A percentile compares a stretch with the other conserved stretches of the same genome.
Conservation (phyloP, 2,113 vertebrate species). For the Corythornis cristatus region DNA sequence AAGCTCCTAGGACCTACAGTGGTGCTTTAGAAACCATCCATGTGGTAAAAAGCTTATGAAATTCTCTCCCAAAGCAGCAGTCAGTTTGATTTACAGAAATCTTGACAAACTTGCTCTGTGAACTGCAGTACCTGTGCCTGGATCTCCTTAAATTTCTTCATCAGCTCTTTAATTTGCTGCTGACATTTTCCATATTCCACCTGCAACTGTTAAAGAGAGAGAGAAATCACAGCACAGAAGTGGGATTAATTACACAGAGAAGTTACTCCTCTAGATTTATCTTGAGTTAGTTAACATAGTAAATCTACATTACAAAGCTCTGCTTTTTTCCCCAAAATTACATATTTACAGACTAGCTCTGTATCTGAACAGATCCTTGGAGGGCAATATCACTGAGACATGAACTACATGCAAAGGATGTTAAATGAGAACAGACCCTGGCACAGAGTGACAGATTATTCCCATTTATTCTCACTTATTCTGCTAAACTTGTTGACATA, state of each 20-base stretch:
- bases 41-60: neutral
- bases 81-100: neutral
- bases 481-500: neutral
- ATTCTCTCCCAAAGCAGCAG: neutral
- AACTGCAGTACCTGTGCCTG: slow-evolving; percentile 84
- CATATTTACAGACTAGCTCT: neutral
- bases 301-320: neutral
- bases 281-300: neutral
- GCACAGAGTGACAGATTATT: neutral
- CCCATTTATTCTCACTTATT: neutral
- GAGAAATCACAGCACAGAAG: slow-evolving; percentile 22
- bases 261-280: neutral
- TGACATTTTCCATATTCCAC: slow-evolving; percentile 88
- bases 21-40: neutral
- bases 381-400: neutral
- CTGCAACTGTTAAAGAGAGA: slow-evolving; percentile 81
- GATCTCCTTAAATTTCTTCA: slow-evolving; percentile 85
- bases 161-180: slow-evolving; percentile 87
- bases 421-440: neutral
- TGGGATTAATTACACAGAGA: neutral
- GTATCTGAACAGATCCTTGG: neutral
- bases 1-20: neutral
- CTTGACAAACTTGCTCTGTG: neutral
- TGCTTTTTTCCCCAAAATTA: neutral
- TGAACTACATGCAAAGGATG: neutral